These are phyloP conservation scores for Echinops telfairi DNA, from an alignment of 2,113 vertebrate species.

Conservation along the genomic window DNA sequence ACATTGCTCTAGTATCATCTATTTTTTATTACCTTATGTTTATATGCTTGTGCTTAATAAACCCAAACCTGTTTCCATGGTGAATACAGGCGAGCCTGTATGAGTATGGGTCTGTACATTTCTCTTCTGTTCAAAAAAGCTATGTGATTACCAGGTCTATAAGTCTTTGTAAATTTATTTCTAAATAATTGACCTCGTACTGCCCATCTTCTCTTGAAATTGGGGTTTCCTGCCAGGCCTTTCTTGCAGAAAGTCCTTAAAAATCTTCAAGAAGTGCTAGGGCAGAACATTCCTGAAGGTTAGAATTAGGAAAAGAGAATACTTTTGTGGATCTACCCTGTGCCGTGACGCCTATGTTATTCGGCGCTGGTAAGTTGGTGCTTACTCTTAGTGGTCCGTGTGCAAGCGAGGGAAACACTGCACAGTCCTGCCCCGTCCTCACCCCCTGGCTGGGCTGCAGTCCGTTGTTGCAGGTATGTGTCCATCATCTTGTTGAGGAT, in stretches of 20 bases:
- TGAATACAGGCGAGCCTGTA: constrained; percentile 8
- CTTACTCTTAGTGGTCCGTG: too few relatives aligned
- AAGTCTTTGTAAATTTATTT: constrained; percentile 53
- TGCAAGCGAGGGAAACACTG: too few relatives aligned
- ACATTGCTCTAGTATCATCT: background rate
- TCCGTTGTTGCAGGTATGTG: too few relatives aligned
- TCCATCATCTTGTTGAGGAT: too few relatives aligned
- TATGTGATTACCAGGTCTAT: background rate
- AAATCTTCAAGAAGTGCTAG: constrained; percentile 9
- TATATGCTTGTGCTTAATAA: constrained; percentile 46
- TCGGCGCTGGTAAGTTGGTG: too few relatives aligned
- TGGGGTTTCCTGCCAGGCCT: background rate
- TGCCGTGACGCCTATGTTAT: background rate
- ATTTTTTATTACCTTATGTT: constrained; percentile 56
- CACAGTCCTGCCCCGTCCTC: too few relatives aligned
- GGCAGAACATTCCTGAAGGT: background rate
- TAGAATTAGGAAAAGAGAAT: background rate
- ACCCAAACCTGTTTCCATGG: constrained; percentile 58
- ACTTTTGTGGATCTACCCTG: background rate
- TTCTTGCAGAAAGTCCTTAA: constrained; percentile 15
- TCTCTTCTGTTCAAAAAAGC: constrained; percentile 52
- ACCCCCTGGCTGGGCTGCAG: too few relatives aligned
- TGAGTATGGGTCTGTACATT: constrained; percentile 6
- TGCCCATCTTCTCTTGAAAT: background rate
- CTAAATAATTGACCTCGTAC: constrained; percentile 9